A percentile compares a stretch with the other conserved stretches of the same genome.
These are phyloP conservation scores for Blastomussa wellsi DNA, from an alignment of 92 coral and sea anemone genomes.

Conservation along the genomic window DNA sequence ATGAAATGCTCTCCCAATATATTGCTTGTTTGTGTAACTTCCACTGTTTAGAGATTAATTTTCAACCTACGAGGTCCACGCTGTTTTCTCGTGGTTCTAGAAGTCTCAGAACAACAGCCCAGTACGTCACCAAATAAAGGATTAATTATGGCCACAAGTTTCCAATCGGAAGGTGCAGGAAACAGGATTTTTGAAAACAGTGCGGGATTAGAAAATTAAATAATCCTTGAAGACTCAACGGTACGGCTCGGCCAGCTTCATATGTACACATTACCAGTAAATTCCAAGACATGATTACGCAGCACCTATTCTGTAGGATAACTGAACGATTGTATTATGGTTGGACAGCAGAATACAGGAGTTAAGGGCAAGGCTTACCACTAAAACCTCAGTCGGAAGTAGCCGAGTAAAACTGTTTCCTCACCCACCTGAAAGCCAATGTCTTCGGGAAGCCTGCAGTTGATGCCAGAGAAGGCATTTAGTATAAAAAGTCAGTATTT, in stretches of 20 bases:
- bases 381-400: not conserved
- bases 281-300: not conserved
- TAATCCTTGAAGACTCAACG: not conserved
- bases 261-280: not conserved
- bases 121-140: slow-evolving; percentile 11
- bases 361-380: not conserved
- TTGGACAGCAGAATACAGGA: not conserved
- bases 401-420: not conserved
- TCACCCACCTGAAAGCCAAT: not conserved
- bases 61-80: slow-evolving; percentile 33
- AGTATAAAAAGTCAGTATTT: not conserved
- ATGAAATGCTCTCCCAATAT: not conserved
- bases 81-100: not conserved
- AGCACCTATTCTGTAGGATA: not conserved
- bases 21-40: not conserved
- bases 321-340: not conserved
- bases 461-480: not conserved
- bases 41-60: slow-evolving; percentile 22
- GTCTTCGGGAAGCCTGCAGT: not conserved
- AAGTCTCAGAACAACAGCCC: slow-evolving; percentile 4
- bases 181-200: not conserved
- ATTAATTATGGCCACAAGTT: not conserved
- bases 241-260: not conserved
- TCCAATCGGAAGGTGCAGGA: not conserved
- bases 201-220: not conserved